phyloP scores from a whole-genome alignment of 2,797 vertebrate genomes.

The Micromesistius poutassou region DNA sequence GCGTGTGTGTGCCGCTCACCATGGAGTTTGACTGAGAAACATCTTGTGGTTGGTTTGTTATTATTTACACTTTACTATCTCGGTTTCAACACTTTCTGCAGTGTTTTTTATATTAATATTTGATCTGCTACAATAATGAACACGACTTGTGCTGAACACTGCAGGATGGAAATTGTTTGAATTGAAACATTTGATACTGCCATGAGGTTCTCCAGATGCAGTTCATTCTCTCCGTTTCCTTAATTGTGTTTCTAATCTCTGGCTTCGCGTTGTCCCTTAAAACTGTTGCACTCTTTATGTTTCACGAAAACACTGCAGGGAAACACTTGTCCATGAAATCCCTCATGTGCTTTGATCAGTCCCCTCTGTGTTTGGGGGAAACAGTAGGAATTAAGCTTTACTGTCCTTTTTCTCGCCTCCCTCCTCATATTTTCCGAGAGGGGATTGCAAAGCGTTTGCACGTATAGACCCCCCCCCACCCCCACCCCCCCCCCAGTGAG shows the following conservation, averaged over 20 bases:
- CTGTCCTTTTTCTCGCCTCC: slow-evolving; percentile 16
- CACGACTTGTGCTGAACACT: not conserved
- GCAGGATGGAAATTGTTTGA: slow-evolving; percentile 6
- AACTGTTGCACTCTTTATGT: slow-evolving; percentile 28
- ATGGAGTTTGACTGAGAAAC: slow-evolving; percentile 36
- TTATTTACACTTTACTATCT: slow-evolving; percentile 12
- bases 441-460: slow-evolving; percentile 20
- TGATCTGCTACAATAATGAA: not conserved
- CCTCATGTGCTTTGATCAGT: slow-evolving; percentile 36
- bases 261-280: not conserved
- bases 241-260: slow-evolving; percentile 18
- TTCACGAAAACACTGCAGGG: slow-evolving; percentile 23
- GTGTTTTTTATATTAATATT: not conserved
- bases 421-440: slow-evolving; percentile 18
- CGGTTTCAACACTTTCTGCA: slow-evolving; percentile 11
- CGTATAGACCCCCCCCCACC: slow-evolving; percentile 28
- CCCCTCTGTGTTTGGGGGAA: slow-evolving; percentile 15
- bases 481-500: slow-evolving; percentile 36
- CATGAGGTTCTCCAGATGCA: slow-evolving; percentile 12
- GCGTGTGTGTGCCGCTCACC: slow-evolving; percentile 19
- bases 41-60: slow-evolving; percentile 36
- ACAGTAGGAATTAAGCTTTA: slow-evolving; percentile 26
- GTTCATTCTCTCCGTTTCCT: not conserved
- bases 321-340: slow-evolving; percentile 12
- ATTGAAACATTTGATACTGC: slow-evolving; percentile 22